phyloP scores from a whole-genome alignment of 2,113 vertebrate species.

The Callospermophilus lateralis region DNA sequence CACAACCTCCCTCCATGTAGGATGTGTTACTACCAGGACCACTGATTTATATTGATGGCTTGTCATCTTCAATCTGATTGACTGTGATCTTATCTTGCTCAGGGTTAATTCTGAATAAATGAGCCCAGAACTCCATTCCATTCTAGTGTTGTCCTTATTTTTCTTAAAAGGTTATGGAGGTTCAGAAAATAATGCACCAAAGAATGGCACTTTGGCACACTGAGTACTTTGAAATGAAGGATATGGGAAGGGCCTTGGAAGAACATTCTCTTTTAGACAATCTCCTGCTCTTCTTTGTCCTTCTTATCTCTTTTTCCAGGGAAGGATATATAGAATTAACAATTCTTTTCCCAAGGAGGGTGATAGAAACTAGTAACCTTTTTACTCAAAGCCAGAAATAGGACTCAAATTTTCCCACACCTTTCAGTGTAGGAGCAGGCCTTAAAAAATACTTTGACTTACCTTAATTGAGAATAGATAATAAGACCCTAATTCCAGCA shows the following conservation, averaged over 20 bases:
- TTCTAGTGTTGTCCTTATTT: not conserved
- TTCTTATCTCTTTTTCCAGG: not conserved
- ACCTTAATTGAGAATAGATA: no score
- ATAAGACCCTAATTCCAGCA: no score
- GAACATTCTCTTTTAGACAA: not conserved
- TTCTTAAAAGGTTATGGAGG: not conserved
- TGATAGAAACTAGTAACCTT: not conserved
- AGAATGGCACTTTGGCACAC: not conserved
- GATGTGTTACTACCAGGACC: not conserved
- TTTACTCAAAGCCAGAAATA: no score
- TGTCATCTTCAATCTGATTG: not conserved
- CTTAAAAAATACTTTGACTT: no score
- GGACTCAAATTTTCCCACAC: no score
- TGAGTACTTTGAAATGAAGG: not conserved
- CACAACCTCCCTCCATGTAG: not conserved
- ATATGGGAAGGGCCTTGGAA: not conserved
- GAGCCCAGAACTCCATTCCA: not conserved
- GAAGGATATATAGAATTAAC: not conserved
- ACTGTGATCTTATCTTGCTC: not conserved
- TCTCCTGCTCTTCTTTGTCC: not conserved
- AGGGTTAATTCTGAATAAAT: constrained; percentile 23
- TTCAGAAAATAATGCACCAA: not conserved
- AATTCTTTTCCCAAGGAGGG: not conserved
- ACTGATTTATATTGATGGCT: not conserved
- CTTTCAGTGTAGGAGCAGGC: no score